phyloP scores from a whole-genome alignment of 1,140 invertebrate genomes.

The Drosophila kikkawai region DNA sequence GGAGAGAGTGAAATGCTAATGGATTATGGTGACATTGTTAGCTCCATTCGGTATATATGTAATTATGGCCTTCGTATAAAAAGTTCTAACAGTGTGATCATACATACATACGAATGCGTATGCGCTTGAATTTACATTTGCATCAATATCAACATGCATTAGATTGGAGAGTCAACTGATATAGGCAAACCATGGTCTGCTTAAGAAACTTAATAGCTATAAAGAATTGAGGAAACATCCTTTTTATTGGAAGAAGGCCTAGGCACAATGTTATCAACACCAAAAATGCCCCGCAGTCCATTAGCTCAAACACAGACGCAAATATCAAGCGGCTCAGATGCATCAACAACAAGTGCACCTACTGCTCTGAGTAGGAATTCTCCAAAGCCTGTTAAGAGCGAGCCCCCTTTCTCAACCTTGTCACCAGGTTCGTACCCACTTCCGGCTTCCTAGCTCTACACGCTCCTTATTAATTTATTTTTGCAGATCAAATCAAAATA shows the following conservation, averaged over 20 bases:
- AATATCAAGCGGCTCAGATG: conserved; percentile 29
- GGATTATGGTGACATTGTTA: neutral
- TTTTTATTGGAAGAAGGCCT: conserved; percentile 3
- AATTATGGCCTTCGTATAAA: neutral
- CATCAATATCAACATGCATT: conserved; percentile 4
- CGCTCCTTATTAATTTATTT: neutral
- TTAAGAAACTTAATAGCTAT: neutral
- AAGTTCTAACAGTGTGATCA: neutral
- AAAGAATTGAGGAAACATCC: conserved; percentile 5
- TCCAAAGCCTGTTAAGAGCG: conserved; percentile 49
- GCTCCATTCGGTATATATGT: neutral
- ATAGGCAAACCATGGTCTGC: neutral
- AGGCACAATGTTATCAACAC: conserved; percentile 61
- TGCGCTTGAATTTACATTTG: neutral
- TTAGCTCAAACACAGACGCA: conserved; percentile 34
- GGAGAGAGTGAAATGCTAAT: neutral
- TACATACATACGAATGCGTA: neutral
- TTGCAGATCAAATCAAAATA: conserved; percentile 45
- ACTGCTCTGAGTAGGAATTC: conserved; percentile 18
- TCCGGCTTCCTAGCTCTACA: conserved; percentile 1
- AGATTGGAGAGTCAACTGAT: neutral
- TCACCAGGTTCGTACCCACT: conserved; percentile 49
- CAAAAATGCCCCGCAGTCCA: conserved; percentile 47
- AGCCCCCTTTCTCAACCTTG: conserved; percentile 38
- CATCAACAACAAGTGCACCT: conserved; percentile 38